Base-by-base conservation (phyloP, 2,888 invertebrate species). In the Bruchidius siliquastri region DNA sequence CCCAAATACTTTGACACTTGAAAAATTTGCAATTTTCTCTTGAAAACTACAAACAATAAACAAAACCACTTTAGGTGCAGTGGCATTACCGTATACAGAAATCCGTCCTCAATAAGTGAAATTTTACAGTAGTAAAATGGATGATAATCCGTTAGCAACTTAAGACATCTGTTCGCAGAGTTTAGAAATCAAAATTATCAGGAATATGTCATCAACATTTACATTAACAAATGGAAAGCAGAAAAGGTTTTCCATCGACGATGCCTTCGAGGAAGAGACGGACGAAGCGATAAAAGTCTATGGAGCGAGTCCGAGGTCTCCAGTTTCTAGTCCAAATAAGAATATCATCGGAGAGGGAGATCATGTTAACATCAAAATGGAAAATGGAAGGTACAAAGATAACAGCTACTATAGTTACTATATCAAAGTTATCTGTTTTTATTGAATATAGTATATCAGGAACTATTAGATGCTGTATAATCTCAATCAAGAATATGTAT, bases 201-300 rank as follows among this genome's bases (percentile, higher is more conserved):
- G 21, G 22, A 68, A 68, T 18, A 68, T 68, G 68, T 68, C 68
- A 68, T 21, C 68, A 68, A 21, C 21, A 68, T 68, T 68, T 13
- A 21, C 68, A 68, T 68, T 68, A 68, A 21, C 82, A 84, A 84
- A 78, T 72, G 81, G 80, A 20, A 82, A 83, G 74, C 77, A 79
- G 72, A 92, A 92, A 84, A 88, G 92, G 79, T 94, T 94, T 87
- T 93, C 93, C 72, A 94, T 94, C 81, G 94, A 94, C 86, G 94
- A 94, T 86, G 94, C 94, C 20, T 94, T 94, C 83, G 94, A 94
- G 84, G 94, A 94, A 84, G 94, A 95, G 84, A 93, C 94, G 70
- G 94, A 94, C 83, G 94, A 94, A 84, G 93, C 93, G 21, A 87
- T 95, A 81, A 91, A 92, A 83, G 93, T 94, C 70, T 95, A 95